Evolutionary conservation across 2,888 invertebrate genomes (phyloP).

Genomic region (Invenusta paracnida): DNA sequence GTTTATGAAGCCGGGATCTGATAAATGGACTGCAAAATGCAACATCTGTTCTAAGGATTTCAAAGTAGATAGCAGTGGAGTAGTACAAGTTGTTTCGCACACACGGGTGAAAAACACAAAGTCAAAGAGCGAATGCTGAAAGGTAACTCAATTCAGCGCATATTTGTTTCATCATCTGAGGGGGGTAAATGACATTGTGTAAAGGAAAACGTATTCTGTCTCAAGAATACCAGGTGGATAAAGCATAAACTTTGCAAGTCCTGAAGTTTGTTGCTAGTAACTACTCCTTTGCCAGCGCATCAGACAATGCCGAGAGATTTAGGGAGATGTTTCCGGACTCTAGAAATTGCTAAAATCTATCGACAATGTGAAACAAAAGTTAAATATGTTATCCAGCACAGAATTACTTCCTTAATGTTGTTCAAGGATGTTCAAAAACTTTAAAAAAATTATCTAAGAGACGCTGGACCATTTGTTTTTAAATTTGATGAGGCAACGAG

Average conservation of each 20-base stretch:
- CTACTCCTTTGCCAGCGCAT: constrained; percentile 26
- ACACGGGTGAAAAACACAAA: background rate
- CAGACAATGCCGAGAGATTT: constrained; percentile 4
- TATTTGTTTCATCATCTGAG: constrained; percentile 11
- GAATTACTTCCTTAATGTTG: background rate
- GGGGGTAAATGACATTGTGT: constrained; percentile 2
- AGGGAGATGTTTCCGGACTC: constrained; percentile 23
- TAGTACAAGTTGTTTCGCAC: constrained; percentile 4
- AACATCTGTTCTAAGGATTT: background rate
- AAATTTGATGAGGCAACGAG: constrained; percentile 26
- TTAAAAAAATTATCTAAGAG: background rate
- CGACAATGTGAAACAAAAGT: constrained; percentile 3
- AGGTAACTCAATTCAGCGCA: background rate
- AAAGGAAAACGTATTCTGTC: constrained; percentile 20
- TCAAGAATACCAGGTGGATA: background rate
- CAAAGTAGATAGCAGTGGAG: constrained; percentile 5
- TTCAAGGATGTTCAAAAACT: constrained; percentile 16
- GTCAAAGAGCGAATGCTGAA: background rate
- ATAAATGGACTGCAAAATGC: constrained; percentile 26
- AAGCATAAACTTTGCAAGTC: constrained; percentile 2
- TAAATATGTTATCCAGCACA: constrained; percentile 4
- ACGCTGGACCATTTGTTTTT: constrained; percentile 9
- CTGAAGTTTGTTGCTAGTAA: constrained; percentile 15
- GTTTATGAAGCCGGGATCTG: background rate
- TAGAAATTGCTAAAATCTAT: background rate